Percentiles rank a stretch among this genome's conserved stretches.
Evolutionary conservation across 2,797 vertebrate species (phyloP).

Genomic region (Alcedo quadribrachys): DNA sequence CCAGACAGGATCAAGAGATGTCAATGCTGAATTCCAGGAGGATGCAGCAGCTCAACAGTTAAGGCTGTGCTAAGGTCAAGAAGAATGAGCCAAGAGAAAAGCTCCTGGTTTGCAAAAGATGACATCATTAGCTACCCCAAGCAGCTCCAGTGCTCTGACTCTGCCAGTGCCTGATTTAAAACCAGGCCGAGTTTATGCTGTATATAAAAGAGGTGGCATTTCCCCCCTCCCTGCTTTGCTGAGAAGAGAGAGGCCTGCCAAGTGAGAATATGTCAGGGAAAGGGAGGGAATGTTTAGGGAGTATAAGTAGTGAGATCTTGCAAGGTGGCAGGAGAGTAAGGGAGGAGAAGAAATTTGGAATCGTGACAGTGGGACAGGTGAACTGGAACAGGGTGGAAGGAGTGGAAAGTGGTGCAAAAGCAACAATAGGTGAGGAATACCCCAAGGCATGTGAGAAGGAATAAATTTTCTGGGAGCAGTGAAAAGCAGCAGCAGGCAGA

Average conservation of each 20-base stretch:
- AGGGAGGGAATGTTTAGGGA: background rate
- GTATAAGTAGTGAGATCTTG: background rate
- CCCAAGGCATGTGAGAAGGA: background rate
- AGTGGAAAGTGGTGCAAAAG: background rate
- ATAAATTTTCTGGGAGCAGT: background rate
- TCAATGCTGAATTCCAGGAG: conserved; percentile 26
- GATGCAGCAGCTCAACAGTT: background rate
- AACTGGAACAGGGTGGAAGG: background rate
- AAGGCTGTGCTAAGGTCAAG: conserved; percentile 11
- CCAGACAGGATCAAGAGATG: background rate
- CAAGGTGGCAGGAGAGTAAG: background rate
- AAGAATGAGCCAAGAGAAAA: conserved; percentile 15
- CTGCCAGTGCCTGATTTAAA: conserved; percentile 30
- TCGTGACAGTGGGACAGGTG: background rate
- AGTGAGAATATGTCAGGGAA: background rate
- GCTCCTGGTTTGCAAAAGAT: conserved; percentile 31
- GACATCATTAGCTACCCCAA: conserved; percentile 46
- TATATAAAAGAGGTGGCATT: background rate
- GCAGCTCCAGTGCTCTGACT: conserved; percentile 14
- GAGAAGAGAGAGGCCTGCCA: background rate
- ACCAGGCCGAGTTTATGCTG: background rate
- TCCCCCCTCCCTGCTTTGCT: background rate
- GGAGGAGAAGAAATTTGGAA: background rate
- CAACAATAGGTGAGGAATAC: conserved; percentile 2
- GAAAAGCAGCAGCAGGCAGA: background rate